Percentiles rank a stretch among this genome's conserved stretches.
Evolutionary conservation across 2,797 vertebrate genomes (phyloP).

Genomic region (Micropoecilia bifurca): DNA sequence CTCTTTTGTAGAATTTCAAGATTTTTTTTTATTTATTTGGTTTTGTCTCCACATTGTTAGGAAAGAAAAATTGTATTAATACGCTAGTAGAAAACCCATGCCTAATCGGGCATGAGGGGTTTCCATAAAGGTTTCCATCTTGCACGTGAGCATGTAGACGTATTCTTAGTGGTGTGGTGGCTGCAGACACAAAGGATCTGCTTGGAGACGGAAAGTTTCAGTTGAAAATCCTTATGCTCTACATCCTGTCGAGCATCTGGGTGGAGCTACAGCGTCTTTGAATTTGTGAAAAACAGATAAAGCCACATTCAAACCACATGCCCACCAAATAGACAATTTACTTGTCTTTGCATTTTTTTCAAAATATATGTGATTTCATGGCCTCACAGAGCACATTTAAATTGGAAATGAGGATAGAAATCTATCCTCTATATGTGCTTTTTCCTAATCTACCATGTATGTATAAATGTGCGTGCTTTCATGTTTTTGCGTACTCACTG

Average conservation of each 20-base stretch:
- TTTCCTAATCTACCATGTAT: background rate
- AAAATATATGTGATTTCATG: background rate
- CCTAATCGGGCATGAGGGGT: no score
- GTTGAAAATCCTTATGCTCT: conserved; percentile 69
- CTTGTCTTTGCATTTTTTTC: background rate
- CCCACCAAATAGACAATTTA: background rate
- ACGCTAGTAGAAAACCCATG: background rate
- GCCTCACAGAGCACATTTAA: conserved; percentile 16
- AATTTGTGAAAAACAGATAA: conserved; percentile 11
- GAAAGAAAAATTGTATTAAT: background rate
- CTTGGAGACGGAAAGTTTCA: conserved; percentile 70
- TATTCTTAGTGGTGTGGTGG: conserved; percentile 33
- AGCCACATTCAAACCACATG: background rate
- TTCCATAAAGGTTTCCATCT: background rate
- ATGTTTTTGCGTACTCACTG: background rate
- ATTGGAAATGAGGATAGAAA: conserved; percentile 38
- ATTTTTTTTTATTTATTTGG: background rate
- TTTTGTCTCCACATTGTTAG: background rate
- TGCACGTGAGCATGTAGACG: conserved; percentile 31
- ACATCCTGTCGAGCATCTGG: conserved; percentile 61
- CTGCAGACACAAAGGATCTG: conserved; percentile 76
- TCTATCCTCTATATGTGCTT: conserved; percentile 8
- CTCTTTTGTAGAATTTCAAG: background rate
- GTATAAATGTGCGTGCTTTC: conserved; percentile 13
- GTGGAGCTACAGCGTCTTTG: conserved; percentile 49